Conservation (phyloP, 2,888 invertebrate genomes). For the Vandiemenella viatica region DNA sequence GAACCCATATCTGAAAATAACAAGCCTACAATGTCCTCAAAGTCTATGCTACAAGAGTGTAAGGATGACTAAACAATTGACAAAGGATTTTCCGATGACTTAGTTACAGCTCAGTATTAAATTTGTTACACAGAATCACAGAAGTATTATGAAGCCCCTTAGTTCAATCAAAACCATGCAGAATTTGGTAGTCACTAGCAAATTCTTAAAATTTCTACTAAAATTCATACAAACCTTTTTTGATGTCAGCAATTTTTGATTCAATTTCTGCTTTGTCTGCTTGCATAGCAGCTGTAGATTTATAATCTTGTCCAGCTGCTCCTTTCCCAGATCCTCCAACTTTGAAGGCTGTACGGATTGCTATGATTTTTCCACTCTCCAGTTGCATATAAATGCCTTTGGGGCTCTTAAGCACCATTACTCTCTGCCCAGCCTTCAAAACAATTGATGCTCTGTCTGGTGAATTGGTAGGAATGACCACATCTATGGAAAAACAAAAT, state of each 20-base stretch:
- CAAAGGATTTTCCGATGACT: no score
- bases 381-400: slow-evolving; percentile 93
- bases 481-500: slow-evolving; percentile 41
- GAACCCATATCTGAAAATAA: no score
- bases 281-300: slow-evolving; percentile 21
- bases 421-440: slow-evolving; percentile 83
- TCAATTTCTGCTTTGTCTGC: slow-evolving; percentile 7
- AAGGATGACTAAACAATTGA: no score
- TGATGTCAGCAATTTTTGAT: slow-evolving; percentile 7
- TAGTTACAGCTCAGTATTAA: no score
- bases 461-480: slow-evolving; percentile 83
- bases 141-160: no score
- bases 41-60: no score
- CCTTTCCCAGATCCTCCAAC: slow-evolving; percentile 36
- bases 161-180: no score
- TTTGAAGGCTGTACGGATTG: slow-evolving; percentile 67
- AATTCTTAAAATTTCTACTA: no score
- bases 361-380: slow-evolving; percentile 87
- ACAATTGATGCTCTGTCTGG: slow-evolving; percentile 80
- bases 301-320: slow-evolving; percentile 25
- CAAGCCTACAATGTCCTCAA: no score
- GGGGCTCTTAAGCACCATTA: slow-evolving; percentile 85
- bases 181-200: no score
- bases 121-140: no score
- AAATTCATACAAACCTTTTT: no score